A percentile compares a stretch with the other conserved stretches of the same genome.
Evolutionary conservation across 2,888 invertebrate species (phyloP).

Genomic region (Phlogophora meticulosa): DNA sequence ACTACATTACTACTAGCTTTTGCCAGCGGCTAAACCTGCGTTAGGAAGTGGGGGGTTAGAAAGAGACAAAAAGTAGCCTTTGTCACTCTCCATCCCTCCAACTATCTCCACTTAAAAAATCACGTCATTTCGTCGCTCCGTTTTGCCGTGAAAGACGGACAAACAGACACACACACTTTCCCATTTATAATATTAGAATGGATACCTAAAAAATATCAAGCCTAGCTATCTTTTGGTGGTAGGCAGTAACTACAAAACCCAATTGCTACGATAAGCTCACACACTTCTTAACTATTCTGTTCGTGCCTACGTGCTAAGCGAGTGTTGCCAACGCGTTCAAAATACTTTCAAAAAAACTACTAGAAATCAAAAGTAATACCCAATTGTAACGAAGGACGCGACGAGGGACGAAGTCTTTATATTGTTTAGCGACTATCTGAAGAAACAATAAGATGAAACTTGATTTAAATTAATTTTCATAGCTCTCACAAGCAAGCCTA

Average conservation of each 20-base stretch:
- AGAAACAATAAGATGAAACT: neutral
- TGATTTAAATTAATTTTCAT: too few species aligned
- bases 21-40: too few species aligned
- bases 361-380: slow-evolving; percentile 7
- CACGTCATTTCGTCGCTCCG: too few species aligned
- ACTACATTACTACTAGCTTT: too few species aligned
- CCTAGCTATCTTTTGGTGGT: neutral
- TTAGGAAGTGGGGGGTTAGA: too few species aligned
- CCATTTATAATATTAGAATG: too few species aligned
- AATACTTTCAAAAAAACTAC: slow-evolving; percentile 8
- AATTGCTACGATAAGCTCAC: slow-evolving; percentile 3
- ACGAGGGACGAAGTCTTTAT: slow-evolving; percentile 23
- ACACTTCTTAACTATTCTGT: neutral
- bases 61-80: too few species aligned
- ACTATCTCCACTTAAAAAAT: too few species aligned
- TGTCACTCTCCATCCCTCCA: too few species aligned
- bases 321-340: neutral
- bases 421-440: slow-evolving; percentile 28
- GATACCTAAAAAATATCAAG: slow-evolving; percentile 12
- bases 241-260: neutral
- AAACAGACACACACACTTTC: too few species aligned
- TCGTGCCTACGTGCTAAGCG: neutral
- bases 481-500: too few species aligned
- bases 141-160: too few species aligned
- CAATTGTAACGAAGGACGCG: slow-evolving; percentile 26